Evolutionary conservation across 2,888 invertebrate genomes (phyloP), one percentile per base, ranked within the genome.

Genomic region (Schizotus pectinicornis): DNA sequence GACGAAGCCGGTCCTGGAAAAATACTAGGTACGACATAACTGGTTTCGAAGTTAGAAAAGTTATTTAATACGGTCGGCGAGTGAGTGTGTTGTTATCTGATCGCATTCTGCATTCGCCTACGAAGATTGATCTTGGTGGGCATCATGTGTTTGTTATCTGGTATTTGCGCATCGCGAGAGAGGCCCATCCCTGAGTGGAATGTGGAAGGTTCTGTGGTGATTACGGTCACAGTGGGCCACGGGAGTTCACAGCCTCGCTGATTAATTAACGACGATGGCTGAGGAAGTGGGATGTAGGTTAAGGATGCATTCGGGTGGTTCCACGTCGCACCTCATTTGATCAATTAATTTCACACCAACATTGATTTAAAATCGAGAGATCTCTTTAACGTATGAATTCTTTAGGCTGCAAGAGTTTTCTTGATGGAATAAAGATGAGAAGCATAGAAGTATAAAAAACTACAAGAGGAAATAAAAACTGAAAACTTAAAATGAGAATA

Each of bases 81-180:
- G 56, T 58, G 61, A 66, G 65, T 67, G 62, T 49, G 56, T 36
- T 49, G 56, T 36, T 34, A 42, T 55, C 58, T 50, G 63, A 69
- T 69, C 69, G 59, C 61, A 65, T 68, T 69, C 65, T 67, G 67
- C 61, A 65, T 60, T 69, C 67, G 67, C 69, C 69, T 68, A 67
- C 67, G 60, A 62, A 69, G 69, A 69, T 68, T 69, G 69, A 69
- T 69, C 65, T 65, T 45, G 54, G 64, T 56, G 59, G 59, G 61
- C 63, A 61, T 64, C 63, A 61, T 64, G 63, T 64, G 65, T 56
- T 22, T 22, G 22, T 63, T 69, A 64, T 67, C 66, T 67, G 67
- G 62, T 63, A 56, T 61, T 59, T 57, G 59, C 65, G 58, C 67
- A 67, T 65, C 65, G 48, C 22, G 5, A 22, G 22, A n/a, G 61